Conservation (phyloP, 2,113 vertebrate species). For the Chloropsis hardwickii region DNA sequence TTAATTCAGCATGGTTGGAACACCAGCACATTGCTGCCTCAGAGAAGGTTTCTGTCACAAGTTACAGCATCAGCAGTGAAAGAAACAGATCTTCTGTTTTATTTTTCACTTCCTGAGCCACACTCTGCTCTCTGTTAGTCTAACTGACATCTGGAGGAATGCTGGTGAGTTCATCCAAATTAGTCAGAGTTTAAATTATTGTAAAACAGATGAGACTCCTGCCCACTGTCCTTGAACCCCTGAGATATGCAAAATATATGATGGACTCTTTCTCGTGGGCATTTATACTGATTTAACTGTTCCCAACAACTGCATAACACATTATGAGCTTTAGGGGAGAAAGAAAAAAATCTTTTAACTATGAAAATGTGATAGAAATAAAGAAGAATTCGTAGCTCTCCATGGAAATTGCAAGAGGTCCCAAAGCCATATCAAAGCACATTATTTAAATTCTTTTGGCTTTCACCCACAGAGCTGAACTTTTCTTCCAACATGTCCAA, state of each 20-base stretch:
- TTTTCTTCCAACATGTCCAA: background rate
- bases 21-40: conserved; percentile 60
- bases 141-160: conserved; percentile 9
- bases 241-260: conserved; percentile 40
- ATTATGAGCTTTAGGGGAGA: conserved; percentile 11
- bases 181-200: conserved; percentile 4
- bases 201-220: conserved; percentile 22
- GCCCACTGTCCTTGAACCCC: conserved; percentile 19
- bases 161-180: background rate
- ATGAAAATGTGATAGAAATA: conserved; percentile 33
- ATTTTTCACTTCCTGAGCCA: conserved; percentile 65
- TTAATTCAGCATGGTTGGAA: conserved; percentile 79
- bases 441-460: conserved; percentile 21
- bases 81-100: conserved; percentile 67
- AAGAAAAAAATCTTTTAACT: background rate
- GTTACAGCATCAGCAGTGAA: conserved; percentile 46
- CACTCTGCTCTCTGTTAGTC: conserved; percentile 36
- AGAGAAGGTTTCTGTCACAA: conserved; percentile 40
- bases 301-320: background rate
- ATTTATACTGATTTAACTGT: conserved; percentile 52
- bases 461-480: background rate
- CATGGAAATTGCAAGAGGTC: conserved; percentile 43
- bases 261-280: conserved; percentile 28
- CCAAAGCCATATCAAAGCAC: background rate
- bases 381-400: conserved; percentile 10